Evolutionary conservation across 2,797 vertebrate genomes (phyloP).

Genomic region (Amazona finschi): DNA sequence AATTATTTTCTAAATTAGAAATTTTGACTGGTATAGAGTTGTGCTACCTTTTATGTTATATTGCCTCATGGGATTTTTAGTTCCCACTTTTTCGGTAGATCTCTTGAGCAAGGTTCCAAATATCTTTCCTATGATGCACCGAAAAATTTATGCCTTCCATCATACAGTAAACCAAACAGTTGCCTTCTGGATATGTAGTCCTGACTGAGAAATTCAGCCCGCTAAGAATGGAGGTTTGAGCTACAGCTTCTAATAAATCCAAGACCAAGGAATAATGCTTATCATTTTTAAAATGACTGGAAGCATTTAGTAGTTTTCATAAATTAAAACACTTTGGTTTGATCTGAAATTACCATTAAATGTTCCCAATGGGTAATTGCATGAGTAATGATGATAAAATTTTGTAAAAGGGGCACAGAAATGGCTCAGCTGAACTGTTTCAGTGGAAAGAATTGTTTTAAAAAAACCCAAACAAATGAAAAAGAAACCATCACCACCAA

Average conservation of each 20-base stretch:
- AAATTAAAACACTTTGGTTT: not conserved
- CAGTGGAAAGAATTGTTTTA: not conserved
- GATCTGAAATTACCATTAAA: not conserved
- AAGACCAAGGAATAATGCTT: not conserved
- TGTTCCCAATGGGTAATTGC: not conserved
- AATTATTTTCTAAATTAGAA: not conserved
- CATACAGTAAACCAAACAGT: not conserved
- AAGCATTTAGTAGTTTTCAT: not conserved
- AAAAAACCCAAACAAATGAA: not conserved
- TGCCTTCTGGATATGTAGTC: not conserved
- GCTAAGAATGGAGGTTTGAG: not conserved
- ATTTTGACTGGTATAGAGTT: not conserved
- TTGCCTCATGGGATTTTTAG: not conserved
- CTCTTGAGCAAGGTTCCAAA: not conserved
- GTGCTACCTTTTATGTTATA: not conserved
- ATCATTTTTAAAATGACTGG: not conserved
- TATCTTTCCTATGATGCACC: not conserved
- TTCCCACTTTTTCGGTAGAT: not conserved
- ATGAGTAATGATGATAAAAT: not conserved
- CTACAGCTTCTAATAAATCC: not conserved
- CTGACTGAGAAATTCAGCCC: not conserved
- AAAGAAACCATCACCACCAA: rapidly evolving
- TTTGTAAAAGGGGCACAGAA: not conserved
- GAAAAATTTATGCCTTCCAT: not conserved
- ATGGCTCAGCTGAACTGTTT: not conserved